Conservation (phyloP, 2,888 invertebrate genomes). For the Hyposoter didymator region DNA sequence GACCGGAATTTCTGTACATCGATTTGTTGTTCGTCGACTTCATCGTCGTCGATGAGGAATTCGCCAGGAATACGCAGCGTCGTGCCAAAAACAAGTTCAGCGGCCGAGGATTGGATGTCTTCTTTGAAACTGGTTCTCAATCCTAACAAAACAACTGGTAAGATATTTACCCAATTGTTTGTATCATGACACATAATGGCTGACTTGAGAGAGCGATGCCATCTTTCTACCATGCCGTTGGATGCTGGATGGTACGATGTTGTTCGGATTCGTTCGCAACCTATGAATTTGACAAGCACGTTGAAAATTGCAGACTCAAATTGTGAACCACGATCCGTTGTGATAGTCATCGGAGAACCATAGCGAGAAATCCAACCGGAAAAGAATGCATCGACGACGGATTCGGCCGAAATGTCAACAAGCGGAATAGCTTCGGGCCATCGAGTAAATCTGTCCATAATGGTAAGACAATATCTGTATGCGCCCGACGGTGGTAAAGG, state of each 20-base stretch:
- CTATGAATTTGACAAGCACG: constrained; percentile 63
- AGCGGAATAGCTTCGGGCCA: constrained; percentile 73
- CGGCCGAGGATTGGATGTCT: constrained; percentile 49
- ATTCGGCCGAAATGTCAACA: constrained; percentile 55
- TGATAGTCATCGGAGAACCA: constrained; percentile 65
- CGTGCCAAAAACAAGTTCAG: constrained; percentile 59
- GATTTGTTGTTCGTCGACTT: constrained; percentile 7
- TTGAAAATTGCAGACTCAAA: constrained; percentile 72
- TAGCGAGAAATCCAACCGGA: constrained; percentile 36
- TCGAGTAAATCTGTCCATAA: constrained; percentile 73
- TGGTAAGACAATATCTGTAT: constrained; percentile 73
- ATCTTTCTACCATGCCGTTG: constrained; percentile 70
- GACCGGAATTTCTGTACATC: constrained; percentile 41
- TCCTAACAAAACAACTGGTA: background rate
- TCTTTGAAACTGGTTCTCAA: background rate
- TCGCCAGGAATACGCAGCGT: constrained; percentile 38
- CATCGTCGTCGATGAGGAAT: constrained; percentile 38
- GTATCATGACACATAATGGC: background rate
- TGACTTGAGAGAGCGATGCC: constrained; percentile 44
- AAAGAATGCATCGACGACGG: constrained; percentile 26
- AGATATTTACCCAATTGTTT: background rate
- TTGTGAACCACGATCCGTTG: constrained; percentile 75
- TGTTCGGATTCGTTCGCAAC: constrained; percentile 60
- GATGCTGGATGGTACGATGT: constrained; percentile 68
- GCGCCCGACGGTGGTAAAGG: constrained; percentile 73